A percentile compares a stretch with the other conserved stretches of the same genome.
Evolutionary conservation across 1,140 invertebrate genomes (phyloP).

Genomic region (Drosophila equinoxialis): DNA sequence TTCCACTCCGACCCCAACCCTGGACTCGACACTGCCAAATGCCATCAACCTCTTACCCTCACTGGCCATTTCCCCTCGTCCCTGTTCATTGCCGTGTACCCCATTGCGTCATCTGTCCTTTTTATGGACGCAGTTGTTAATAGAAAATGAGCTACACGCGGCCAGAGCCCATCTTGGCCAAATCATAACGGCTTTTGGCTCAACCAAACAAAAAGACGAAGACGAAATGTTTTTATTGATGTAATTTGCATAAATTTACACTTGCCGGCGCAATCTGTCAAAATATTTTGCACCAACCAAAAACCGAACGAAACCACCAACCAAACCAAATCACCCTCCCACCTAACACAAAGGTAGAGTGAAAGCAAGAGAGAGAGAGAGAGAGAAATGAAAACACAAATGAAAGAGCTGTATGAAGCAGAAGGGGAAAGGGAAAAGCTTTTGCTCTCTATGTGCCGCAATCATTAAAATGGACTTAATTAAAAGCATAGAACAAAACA

Average conservation of each 20-base stretch:
- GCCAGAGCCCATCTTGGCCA: slow-evolving; percentile 68
- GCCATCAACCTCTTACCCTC: not conserved
- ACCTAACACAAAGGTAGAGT: not conserved
- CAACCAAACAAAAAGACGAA: slow-evolving; percentile 49
- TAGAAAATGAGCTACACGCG: slow-evolving; percentile 79
- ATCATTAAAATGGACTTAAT: slow-evolving; percentile 76
- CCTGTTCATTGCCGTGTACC: slow-evolving; percentile 14
- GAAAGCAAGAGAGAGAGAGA: not conserved
- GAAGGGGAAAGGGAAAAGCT: slow-evolving; percentile 26
- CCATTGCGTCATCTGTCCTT: slow-evolving; percentile 51
- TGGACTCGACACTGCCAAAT: slow-evolving; percentile 30
- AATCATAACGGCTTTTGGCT: slow-evolving; percentile 67
- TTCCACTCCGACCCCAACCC: not conserved
- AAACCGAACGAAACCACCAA: not conserved
- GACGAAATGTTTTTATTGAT: slow-evolving; percentile 80
- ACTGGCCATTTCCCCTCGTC: slow-evolving; percentile 4
- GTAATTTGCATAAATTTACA: slow-evolving; percentile 81
- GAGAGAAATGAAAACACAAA: slow-evolving; percentile 4
- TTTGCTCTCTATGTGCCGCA: slow-evolving; percentile 46
- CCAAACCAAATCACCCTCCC: not conserved
- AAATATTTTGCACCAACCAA: slow-evolving; percentile 54
- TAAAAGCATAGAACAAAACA: slow-evolving; percentile 60
- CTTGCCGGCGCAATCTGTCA: slow-evolving; percentile 75
- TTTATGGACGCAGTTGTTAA: slow-evolving; percentile 80
- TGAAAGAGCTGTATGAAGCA: not conserved